Conservation (phyloP, 2,888 invertebrate genomes). For the Muschampia plurimacula region DNA sequence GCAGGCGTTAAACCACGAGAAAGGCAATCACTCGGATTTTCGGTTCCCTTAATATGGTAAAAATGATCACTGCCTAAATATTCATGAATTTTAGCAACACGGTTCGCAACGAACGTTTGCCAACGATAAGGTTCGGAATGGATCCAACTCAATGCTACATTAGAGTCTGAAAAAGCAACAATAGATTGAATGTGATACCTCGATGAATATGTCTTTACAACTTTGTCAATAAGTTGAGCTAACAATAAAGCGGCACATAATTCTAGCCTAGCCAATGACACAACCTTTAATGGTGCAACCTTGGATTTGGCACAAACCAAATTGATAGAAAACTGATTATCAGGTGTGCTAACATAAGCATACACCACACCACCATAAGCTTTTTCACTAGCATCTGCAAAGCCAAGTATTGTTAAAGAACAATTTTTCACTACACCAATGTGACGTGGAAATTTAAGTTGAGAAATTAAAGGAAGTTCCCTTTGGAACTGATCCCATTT, state of each 20-base stretch:
- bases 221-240: neutral
- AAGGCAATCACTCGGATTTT: no score
- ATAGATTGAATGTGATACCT: no score
- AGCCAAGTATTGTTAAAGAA: neutral
- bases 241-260: neutral
- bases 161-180: neutral
- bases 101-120: no score
- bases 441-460: constrained; percentile 1
- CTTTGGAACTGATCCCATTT: neutral
- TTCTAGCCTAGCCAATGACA: neutral
- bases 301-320: neutral
- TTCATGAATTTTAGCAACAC: no score
- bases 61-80: no score
- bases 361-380: neutral
- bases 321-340: neutral
- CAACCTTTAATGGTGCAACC: neutral
- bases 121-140: neutral
- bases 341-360: neutral
- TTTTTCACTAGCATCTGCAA: neutral
- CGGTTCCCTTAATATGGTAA: no score
- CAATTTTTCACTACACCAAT: neutral
- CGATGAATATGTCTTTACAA: neutral
- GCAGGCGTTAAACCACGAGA: no score
- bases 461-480: neutral
- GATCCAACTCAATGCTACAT: neutral